phyloP scores from a whole-genome alignment of 2,888 invertebrate species.

The Aphidius colemani region DNA sequence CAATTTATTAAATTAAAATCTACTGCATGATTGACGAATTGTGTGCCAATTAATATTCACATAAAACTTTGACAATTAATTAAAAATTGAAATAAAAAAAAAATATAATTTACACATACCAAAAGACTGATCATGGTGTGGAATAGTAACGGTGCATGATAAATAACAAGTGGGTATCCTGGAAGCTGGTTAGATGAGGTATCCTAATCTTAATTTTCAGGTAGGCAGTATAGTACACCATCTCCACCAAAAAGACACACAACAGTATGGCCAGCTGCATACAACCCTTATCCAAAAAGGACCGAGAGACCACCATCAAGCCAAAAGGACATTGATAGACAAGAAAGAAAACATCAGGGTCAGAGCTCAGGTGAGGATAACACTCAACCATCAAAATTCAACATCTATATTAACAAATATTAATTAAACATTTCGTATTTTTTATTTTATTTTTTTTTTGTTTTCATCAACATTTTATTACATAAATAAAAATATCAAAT shows the following conservation, averaged over 20 bases:
- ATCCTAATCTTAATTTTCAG: constrained; percentile 51
- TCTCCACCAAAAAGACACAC: constrained; percentile 52
- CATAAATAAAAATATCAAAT: background rate
- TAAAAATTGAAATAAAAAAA: background rate
- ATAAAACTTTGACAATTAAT: background rate
- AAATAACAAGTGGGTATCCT: constrained; percentile 25
- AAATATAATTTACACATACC: background rate
- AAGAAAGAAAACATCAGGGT: constrained; percentile 53
- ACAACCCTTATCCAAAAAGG: constrained; percentile 56
- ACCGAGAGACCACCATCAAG: constrained; percentile 55
- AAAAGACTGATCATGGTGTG: constrained; percentile 46
- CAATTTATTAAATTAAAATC: too few species aligned
- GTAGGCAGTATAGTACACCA: constrained; percentile 54
- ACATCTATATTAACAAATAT: constrained; percentile 8
- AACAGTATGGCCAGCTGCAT: constrained; percentile 55
- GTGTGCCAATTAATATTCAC: background rate
- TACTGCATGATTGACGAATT: too few species aligned
- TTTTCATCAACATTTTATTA: background rate
- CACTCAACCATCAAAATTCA: constrained; percentile 1
- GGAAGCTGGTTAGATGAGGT: constrained; percentile 42
- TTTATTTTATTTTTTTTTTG: constrained; percentile 23
- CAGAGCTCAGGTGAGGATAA: constrained; percentile 54
- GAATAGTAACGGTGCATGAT: constrained; percentile 44
- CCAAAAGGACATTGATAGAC: constrained; percentile 54
- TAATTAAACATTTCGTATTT: constrained; percentile 5